These are phyloP conservation scores for Drosophila persimilis DNA, from an alignment of 1,140 invertebrate genomes.

Conservation along the genomic window DNA sequence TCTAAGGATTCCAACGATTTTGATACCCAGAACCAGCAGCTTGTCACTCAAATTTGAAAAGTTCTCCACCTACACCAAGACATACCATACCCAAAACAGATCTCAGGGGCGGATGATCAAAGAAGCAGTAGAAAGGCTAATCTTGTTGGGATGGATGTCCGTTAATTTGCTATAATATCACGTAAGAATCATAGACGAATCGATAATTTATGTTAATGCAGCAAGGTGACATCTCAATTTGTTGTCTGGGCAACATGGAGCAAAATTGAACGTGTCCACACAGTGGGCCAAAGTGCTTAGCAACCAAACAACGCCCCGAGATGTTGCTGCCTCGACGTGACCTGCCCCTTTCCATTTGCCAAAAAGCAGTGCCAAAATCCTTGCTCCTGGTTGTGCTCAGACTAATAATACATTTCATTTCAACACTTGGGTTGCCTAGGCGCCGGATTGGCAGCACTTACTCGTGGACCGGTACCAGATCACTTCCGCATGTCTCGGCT, in stretches of 20 bases:
- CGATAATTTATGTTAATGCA: slow-evolving; percentile 66
- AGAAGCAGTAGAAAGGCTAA: slow-evolving; percentile 48
- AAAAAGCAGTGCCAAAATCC: slow-evolving; percentile 43
- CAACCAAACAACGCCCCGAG: slow-evolving; percentile 11
- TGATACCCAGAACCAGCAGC: slow-evolving; percentile 40
- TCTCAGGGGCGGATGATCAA: slow-evolving; percentile 47
- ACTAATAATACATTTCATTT: not conserved
- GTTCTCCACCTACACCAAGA: not conserved
- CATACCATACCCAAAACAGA: not conserved
- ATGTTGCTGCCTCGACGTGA: slow-evolving; percentile 32
- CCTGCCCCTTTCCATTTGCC: slow-evolving; percentile 16
- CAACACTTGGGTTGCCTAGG: slow-evolving; percentile 45
- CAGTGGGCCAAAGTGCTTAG: slow-evolving; percentile 46
- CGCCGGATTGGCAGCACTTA: slow-evolving; percentile 27
- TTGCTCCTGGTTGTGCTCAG: slow-evolving; percentile 18
- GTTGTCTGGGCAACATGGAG: slow-evolving; percentile 8
- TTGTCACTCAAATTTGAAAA: slow-evolving; percentile 51
- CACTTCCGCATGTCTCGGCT: slow-evolving; percentile 24
- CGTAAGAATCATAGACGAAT: slow-evolving; percentile 64
- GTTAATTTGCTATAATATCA: slow-evolving; percentile 75
- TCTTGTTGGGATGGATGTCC: slow-evolving; percentile 51
- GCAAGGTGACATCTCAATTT: slow-evolving; percentile 75
- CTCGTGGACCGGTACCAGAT: not conserved
- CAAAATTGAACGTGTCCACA: slow-evolving; percentile 45
- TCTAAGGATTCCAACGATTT: slow-evolving; percentile 23